A percentile compares a stretch with the other conserved stretches of the same genome.
Conservation (phyloP, 2,888 invertebrate species). For the Drosophila pseudotakahashii region DNA sequence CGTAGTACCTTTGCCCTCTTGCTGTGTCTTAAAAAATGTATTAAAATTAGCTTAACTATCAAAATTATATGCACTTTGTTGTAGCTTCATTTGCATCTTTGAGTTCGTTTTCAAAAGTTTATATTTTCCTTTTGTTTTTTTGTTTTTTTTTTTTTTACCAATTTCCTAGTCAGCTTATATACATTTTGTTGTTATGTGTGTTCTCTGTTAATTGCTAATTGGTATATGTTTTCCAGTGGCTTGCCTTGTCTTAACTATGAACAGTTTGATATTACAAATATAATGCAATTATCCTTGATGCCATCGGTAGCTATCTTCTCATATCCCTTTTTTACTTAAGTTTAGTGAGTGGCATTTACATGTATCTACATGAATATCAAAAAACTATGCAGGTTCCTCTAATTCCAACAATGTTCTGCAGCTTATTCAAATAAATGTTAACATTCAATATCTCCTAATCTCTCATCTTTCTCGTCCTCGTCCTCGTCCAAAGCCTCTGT, state of each 20-base stretch:
- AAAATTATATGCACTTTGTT: slow-evolving; percentile 60
- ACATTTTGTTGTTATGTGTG: slow-evolving; percentile 50
- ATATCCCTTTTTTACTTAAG: slow-evolving; percentile 23
- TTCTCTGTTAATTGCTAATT: background rate
- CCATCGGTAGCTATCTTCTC: slow-evolving; percentile 24
- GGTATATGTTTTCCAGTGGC: slow-evolving; percentile 22
- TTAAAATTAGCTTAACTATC: slow-evolving; percentile 71
- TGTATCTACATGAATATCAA: slow-evolving; percentile 60
- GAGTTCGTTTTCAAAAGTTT: slow-evolving; percentile 22
- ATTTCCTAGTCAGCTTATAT: slow-evolving; percentile 60
- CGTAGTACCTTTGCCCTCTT: slow-evolving; percentile 43
- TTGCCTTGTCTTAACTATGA: slow-evolving; percentile 73
- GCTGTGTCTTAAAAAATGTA: slow-evolving; percentile 59
- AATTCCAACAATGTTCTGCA: slow-evolving; percentile 52
- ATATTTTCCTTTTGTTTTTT: background rate
- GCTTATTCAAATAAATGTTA: slow-evolving; percentile 58
- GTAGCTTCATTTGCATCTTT: slow-evolving; percentile 41
- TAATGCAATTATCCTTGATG: slow-evolving; percentile 49
- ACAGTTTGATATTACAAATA: slow-evolving; percentile 73
- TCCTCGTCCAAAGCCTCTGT: slow-evolving; percentile 37
- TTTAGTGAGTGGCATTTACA: slow-evolving; percentile 53
- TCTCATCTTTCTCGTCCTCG: background rate
- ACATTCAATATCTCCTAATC: slow-evolving; percentile 56
- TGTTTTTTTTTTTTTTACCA: slow-evolving; percentile 4
- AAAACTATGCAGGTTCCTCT: slow-evolving; percentile 57